These are phyloP conservation scores for Saccostrea glomerata DNA, from an alignment of 1,140 invertebrate genomes.

Conservation along the genomic window DNA sequence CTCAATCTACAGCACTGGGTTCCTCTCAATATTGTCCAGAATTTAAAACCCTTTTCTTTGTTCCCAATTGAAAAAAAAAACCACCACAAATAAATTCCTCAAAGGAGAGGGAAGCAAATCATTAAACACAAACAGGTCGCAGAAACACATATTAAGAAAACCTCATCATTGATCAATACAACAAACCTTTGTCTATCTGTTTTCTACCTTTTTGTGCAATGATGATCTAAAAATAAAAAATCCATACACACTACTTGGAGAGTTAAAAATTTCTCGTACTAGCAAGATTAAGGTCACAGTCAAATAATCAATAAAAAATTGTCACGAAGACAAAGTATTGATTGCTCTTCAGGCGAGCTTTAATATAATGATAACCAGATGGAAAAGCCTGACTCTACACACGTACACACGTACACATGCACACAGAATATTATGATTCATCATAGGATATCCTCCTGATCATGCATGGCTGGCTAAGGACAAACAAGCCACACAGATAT, in stretches of 20 bases:
- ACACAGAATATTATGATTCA: slow-evolving; percentile 1
- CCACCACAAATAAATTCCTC: background rate
- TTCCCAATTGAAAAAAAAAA: background rate
- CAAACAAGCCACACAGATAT: background rate
- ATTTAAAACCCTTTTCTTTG: slow-evolving; percentile 15
- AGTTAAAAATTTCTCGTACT: slow-evolving; percentile 4
- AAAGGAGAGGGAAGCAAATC: background rate
- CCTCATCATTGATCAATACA: background rate
- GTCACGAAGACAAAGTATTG: slow-evolving; percentile 33
- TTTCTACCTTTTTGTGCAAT: background rate
- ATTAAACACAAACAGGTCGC: background rate
- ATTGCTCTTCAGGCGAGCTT: background rate
- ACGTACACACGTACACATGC: slow-evolving; percentile 2
- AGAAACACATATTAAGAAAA: background rate
- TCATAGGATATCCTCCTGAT: slow-evolving; percentile 22
- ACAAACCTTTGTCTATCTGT: background rate
- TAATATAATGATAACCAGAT: slow-evolving; percentile 29
- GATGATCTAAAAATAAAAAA: background rate
- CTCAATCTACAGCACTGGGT: background rate
- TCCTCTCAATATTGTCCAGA: background rate
- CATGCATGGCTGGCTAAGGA: slow-evolving; percentile 7
- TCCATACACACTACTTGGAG: background rate
- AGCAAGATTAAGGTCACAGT: slow-evolving; percentile 16
- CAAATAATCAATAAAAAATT: background rate
- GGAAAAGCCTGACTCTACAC: background rate